Evolutionary conservation across 1,140 invertebrate genomes (phyloP), one percentile per base, ranked within the genome.

Genomic region (Zaprionus vittiger): DNA sequence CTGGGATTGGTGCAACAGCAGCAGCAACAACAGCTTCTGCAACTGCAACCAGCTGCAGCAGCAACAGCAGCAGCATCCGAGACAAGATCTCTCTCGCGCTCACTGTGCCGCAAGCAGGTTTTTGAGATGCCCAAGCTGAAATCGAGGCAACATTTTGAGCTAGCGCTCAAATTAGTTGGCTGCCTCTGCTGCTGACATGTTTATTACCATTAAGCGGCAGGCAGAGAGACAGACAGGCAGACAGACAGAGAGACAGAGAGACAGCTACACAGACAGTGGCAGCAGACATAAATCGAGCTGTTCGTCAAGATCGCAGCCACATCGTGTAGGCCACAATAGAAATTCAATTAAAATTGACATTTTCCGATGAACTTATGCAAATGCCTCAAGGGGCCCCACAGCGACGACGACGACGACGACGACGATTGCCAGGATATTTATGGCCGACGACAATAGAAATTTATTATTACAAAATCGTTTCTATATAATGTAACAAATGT

Each of bases 271-370:
- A 41, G 38, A 41, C 38, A 41, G 14, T 5, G 15, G 28, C 56
- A 41, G 28, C 64, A 75, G 65, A 77, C 85, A 79, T 85, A 87
- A 87, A 87, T 87, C 73, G 74, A 68, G 67, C 61, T 55, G 65
- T 54, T 69, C 64, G 65, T 60, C 66, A 69, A 74, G 65, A 69
- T 74, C 65, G 61, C 64, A 41, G 61, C 65, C 67, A 38, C 37
- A 38, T 70, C 80, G 80, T 75, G 61, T 65, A 15, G 37, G 41
- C 41, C 41, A 71, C 85, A 82, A 89, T 90, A 83, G 81, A 90
- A 90, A 90, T 90, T 90, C 85, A 90, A 90, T 90, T 90, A 90
- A 90, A 90, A 83, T 77, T 90, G 85, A 82, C 85, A 90, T 90
- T 90, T 89, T 84, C 65, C 78, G 68, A 73, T 84, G 78, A 89